A percentile compares a stretch with the other conserved stretches of the same genome.
These are phyloP conservation scores for Drosophila repleta DNA, from an alignment of 1,140 invertebrate species.

Conservation along the genomic window DNA sequence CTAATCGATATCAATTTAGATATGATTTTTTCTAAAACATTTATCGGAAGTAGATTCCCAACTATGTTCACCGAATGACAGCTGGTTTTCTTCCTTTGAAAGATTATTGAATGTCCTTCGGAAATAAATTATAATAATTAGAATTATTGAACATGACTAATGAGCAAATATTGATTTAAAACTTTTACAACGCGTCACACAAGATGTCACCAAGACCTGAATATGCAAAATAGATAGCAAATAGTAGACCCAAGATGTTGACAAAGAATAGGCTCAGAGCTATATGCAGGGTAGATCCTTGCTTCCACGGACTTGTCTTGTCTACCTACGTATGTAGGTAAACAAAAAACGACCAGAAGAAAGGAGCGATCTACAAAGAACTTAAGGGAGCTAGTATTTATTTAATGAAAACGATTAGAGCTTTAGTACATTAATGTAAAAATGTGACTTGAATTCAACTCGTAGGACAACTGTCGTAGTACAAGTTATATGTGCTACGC, in stretches of 20 bases:
- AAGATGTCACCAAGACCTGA: slow-evolving; percentile 39
- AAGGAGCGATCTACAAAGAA: background rate
- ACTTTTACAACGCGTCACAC: slow-evolving; percentile 27
- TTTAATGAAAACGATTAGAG: slow-evolving; percentile 17
- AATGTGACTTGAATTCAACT: background rate
- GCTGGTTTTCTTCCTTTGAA: slow-evolving; percentile 6
- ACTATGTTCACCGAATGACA: background rate
- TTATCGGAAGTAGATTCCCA: background rate
- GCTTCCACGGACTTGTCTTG: slow-evolving; percentile 28
- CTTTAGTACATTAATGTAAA: slow-evolving; percentile 29
- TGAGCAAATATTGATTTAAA: slow-evolving; percentile 75
- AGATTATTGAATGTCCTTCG: background rate
- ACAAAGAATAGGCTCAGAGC: background rate
- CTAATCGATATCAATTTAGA: no score
- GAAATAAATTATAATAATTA: slow-evolving; percentile 62
- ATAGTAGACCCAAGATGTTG: slow-evolving; percentile 23
- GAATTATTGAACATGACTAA: slow-evolving; percentile 76
- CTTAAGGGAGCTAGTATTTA: background rate
- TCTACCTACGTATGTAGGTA: slow-evolving; percentile 17
- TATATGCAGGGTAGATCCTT: slow-evolving; percentile 23
- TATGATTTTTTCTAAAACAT: background rate
- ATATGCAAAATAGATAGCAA: slow-evolving; percentile 69
- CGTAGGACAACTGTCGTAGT: background rate
- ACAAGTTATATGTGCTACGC: slow-evolving; percentile 25
- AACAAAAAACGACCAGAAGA: background rate